Conservation (phyloP, 2,797 vertebrate species). For the Ateles fusciceps region DNA sequence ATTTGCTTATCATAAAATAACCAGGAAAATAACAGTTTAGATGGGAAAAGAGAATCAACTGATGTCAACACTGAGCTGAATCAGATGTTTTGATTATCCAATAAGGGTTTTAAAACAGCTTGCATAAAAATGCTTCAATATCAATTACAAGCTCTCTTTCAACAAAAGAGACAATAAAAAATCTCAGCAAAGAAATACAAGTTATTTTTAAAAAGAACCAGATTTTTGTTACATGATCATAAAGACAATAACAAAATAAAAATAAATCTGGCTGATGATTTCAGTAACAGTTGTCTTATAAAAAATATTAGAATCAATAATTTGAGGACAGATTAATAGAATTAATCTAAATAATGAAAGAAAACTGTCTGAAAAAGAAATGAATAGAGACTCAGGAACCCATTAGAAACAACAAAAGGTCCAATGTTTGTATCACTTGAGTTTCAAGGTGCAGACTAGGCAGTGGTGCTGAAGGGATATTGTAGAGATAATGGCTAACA, state of each 20-base stretch:
- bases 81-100: background rate
- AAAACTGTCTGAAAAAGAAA: background rate
- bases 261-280: background rate
- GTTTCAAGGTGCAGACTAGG: background rate
- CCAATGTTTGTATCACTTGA: background rate
- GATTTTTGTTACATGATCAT: background rate
- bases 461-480: background rate
- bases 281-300: background rate
- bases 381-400: background rate
- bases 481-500: background rate
- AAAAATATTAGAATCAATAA: background rate
- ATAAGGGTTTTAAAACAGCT: background rate
- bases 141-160: background rate
- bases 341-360: background rate
- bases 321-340: background rate
- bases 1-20: background rate
- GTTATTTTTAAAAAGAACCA: background rate
- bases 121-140: background rate
- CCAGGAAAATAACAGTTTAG: background rate
- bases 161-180: background rate
- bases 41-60: background rate
- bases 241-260: background rate
- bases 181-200: background rate
- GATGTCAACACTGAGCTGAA: background rate
- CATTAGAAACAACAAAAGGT: background rate